Evolutionary conservation across 2,113 vertebrate genomes (phyloP).

Genomic region (Ranitomeya imitator): DNA sequence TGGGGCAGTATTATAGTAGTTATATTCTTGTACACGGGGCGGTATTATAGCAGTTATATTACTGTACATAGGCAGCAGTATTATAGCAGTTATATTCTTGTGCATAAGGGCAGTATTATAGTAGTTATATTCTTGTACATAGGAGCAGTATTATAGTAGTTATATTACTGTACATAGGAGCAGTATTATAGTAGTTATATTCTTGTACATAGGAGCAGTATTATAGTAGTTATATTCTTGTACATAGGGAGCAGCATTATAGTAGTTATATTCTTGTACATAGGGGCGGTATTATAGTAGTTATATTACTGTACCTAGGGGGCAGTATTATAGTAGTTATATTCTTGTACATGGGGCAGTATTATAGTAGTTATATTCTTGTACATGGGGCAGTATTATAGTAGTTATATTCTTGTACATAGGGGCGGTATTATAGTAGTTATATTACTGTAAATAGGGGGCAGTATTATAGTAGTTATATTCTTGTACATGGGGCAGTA

Average conservation of each 20-base stretch:
- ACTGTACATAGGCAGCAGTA: background rate
- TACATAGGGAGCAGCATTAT: no score
- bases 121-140: conserved; percentile 13
- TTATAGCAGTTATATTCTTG: background rate
- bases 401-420: background rate
- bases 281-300: background rate
- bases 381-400: background rate
- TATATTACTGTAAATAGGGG: no score
- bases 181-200: background rate
- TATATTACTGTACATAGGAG: background rate
- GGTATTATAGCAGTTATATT: background rate
- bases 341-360: no score
- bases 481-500: background rate
- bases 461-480: background rate
- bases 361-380: no score
- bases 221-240: background rate
- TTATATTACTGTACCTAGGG: background rate
- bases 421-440: background rate
- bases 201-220: background rate
- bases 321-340: background rate
- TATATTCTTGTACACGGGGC: background rate
- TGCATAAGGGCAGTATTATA: background rate
- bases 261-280: no score
- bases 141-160: background rate
- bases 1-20: no score